Base-by-base conservation (phyloP, 2,888 invertebrate genomes). In the Diplolepis rosae region DNA sequence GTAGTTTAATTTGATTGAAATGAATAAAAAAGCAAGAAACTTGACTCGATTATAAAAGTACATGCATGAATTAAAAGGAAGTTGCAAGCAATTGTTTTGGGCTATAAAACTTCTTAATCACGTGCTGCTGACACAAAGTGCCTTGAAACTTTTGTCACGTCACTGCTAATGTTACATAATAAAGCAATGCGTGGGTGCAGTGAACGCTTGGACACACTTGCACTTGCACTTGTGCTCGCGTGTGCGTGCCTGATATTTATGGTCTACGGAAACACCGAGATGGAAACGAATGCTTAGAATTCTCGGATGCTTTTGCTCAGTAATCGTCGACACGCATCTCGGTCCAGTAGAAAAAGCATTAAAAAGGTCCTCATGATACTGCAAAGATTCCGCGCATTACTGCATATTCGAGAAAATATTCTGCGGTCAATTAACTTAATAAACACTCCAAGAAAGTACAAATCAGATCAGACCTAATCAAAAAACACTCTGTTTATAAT, bases 231-330 rank as follows among this genome's bases (percentile, higher is more conserved):
- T 15, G 42, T 42, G 15, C 15, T 7, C 6, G 15, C 15, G 42
- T 42, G n/a, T 15, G 15, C 42, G 5, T 42, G 15, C 2, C 5
- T 42, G 15, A 15, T 42, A 42, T 42, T 42, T 11, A 42, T 42
- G 42, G 42, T 42, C 6, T 42, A 42, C 42, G 42, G 67, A 54
- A 73, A 78, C 73, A 75, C 70, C 70, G 72, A 71, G 70, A 78
- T 74, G 66, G 70, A 77, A 74, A 77, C 78, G 68, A 66, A 75
- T 77, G 77, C 68, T 71, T 76, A 61, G 70, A 71, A 80, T 77
- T 77, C 79, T 75, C 73, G 68, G 71, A 69, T 72, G 45, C 65
- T 48, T 67, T 68, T 66, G 52, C 27, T 39, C 15, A 73, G 74
- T 81, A 82, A 80, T 79, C 71, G 76, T 66, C 45, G 65, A 51